Base-by-base conservation (phyloP, 2,113 vertebrate species). In the Trichechus manatus region DNA sequence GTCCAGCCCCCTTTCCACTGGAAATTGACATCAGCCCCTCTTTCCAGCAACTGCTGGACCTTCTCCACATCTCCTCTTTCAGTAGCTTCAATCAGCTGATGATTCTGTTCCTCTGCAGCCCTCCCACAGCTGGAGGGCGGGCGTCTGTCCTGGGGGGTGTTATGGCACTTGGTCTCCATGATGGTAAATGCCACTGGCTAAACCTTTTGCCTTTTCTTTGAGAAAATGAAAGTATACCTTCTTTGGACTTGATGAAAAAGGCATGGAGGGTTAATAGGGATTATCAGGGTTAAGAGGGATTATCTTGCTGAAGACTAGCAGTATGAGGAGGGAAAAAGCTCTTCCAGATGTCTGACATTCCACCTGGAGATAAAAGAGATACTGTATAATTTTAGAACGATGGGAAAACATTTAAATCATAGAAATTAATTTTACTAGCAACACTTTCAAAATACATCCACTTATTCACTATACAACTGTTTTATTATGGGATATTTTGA, bases 21-120 rank as follows among this genome's bases (percentile, higher is more conserved):
- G 94, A 97, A 96, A 64, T 99, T 99, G 72, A 98, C 96, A 0
- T 98, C 91, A 1, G 95, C 97, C 31, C 98, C 98, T 33, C 25
- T 20, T 42, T 98, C 68, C 94, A 99, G 96, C 86, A 99, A 70
- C n/a, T 97, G 42, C 83, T 47, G 59, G 61, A 98, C 94, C 0
- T 1, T 1, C 15, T 39, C 0, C 1, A 6, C 31, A 1, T 97
- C 1, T 1, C 0, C 1, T 0, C 59, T 0, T n/a, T 0, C 3
- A 64, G 98, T 23, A 14, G 98, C 98, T 5, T 0, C 0, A 0
- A 98, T 97, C 81, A 98, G 11, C 33, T 84, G 63, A 70, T 5
- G 0, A 0, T 0, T 4, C 13, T 53, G 74, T 15, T 95, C 78
- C 19, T 0, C 10, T 13, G 80, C 19, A 23, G 78, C 56, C 27